Conservation (phyloP, 92 coral and sea anemone species). For the Galaxea fascicularis region DNA sequence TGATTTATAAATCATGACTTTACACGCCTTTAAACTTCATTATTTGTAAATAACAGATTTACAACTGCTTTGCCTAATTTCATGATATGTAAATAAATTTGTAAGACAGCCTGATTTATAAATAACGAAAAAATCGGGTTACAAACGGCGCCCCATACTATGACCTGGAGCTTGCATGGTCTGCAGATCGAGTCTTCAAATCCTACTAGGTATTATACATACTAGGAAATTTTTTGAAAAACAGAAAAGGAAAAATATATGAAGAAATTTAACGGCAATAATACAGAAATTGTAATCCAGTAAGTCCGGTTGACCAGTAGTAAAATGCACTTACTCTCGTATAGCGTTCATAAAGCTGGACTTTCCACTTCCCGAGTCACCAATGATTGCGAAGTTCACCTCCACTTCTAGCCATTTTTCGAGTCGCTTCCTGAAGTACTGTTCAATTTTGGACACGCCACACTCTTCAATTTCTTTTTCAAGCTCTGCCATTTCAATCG, state of each 20-base stretch:
- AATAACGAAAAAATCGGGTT: no score
- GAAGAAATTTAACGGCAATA: neutral
- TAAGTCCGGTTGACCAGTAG: neutral
- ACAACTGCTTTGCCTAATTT: no score
- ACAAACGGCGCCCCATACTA: no score
- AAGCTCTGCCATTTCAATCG: neutral
- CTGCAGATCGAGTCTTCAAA: no score
- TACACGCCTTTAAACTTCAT: no score
- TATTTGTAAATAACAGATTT: no score
- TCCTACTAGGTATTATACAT: no score
- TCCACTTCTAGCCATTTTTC: slow-evolving; percentile 36
- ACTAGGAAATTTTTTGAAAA: no score
- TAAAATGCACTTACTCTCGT: slow-evolving; percentile 30
- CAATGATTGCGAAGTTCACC: slow-evolving; percentile 30
- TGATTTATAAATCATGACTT: no score
- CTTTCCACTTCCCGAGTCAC: slow-evolving; percentile 38
- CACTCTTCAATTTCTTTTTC: neutral
- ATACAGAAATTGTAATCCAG: neutral
- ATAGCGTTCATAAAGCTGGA: slow-evolving; percentile 40
- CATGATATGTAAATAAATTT: no score
- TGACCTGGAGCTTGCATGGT: no score
- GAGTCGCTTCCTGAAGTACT: neutral
- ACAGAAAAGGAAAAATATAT: neutral
- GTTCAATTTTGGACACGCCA: neutral
- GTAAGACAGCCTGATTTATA: no score